These are phyloP conservation scores for Stenopsyche tienmushanensis DNA, from an alignment of 1,140 invertebrate species.

Conservation along the genomic window DNA sequence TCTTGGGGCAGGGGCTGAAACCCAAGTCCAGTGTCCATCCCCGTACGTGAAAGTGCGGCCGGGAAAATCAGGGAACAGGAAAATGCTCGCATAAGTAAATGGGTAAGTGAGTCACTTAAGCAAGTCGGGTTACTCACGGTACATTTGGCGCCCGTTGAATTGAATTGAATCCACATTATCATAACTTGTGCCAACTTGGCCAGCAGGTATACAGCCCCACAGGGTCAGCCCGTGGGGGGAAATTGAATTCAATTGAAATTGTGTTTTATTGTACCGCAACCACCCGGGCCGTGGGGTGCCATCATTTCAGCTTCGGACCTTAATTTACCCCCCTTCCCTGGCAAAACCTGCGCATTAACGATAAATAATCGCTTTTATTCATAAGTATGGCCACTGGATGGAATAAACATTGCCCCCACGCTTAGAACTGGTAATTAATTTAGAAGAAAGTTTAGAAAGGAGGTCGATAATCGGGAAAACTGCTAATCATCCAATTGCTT, in stretches of 20 bases:
- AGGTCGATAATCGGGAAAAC: too few relatives aligned
- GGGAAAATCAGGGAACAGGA: background rate
- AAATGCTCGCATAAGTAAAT: background rate
- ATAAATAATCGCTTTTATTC: slow-evolving; percentile 1
- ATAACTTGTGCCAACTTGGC: slow-evolving; percentile 37
- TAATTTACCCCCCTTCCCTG: background rate
- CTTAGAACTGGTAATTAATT: too few relatives aligned
- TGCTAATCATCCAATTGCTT: too few relatives aligned
- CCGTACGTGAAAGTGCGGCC: too few relatives aligned
- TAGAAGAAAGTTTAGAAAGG: too few relatives aligned
- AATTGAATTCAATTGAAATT: slow-evolving; percentile 37
- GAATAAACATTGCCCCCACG: slow-evolving; percentile 4
- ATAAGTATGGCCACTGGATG: background rate
- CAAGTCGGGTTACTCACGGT: slow-evolving; percentile 34
- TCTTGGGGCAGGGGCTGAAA: too few relatives aligned
- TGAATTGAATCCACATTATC: slow-evolving; percentile 40
- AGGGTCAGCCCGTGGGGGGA: slow-evolving; percentile 18
- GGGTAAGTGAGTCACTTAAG: slow-evolving; percentile 7
- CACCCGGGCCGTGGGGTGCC: background rate
- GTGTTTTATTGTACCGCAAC: slow-evolving; percentile 29
- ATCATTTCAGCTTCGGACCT: slow-evolving; percentile 13
- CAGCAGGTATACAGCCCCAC: slow-evolving; percentile 25
- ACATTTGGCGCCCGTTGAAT: slow-evolving; percentile 40
- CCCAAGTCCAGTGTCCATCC: too few relatives aligned
- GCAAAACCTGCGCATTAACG: background rate